A percentile compares a stretch with the other conserved stretches of the same genome.
These are phyloP conservation scores for Metallyticus violacea DNA, from an alignment of 2,888 invertebrate genomes.

Conservation along the genomic window DNA sequence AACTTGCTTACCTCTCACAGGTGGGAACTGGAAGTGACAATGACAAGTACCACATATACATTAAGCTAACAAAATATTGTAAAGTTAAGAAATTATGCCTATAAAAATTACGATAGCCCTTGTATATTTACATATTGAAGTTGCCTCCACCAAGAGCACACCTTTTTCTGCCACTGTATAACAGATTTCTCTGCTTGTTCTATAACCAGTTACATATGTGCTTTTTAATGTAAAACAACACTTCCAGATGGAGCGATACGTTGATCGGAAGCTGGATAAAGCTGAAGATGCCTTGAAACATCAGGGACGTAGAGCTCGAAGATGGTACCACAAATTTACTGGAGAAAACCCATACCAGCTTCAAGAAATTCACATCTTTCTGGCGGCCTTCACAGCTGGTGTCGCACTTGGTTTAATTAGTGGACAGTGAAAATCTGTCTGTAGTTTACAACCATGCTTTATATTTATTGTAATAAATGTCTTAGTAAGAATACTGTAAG, in stretches of 20 bases:
- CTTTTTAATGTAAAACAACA: background rate
- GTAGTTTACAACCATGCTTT: background rate
- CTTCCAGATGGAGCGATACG: conserved; percentile 71
- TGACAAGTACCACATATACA: no score
- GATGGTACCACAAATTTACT: conserved; percentile 70
- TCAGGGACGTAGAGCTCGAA: conserved; percentile 66
- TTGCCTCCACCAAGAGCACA: no score
- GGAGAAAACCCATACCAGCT: conserved; percentile 63
- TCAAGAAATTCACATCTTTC: conserved; percentile 75
- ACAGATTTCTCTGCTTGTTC: background rate
- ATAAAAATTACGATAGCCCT: no score
- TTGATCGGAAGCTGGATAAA: conserved; percentile 77
- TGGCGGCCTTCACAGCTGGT: conserved; percentile 77
- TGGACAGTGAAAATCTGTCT: conserved; percentile 1
- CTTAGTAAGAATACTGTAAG: background rate
- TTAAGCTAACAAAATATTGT: no score
- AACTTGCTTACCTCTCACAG: no score
- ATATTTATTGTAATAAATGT: background rate
- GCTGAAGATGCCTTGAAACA: conserved; percentile 72
- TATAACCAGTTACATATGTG: background rate
- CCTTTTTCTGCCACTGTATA: no score
- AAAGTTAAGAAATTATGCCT: no score
- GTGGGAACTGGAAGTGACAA: no score
- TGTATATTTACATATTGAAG: no score
- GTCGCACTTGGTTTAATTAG: conserved; percentile 61